A percentile compares a stretch with the other conserved stretches of the same genome.
Evolutionary conservation across 2,888 invertebrate genomes (phyloP).

Genomic region (Torymus tubicola): DNA sequence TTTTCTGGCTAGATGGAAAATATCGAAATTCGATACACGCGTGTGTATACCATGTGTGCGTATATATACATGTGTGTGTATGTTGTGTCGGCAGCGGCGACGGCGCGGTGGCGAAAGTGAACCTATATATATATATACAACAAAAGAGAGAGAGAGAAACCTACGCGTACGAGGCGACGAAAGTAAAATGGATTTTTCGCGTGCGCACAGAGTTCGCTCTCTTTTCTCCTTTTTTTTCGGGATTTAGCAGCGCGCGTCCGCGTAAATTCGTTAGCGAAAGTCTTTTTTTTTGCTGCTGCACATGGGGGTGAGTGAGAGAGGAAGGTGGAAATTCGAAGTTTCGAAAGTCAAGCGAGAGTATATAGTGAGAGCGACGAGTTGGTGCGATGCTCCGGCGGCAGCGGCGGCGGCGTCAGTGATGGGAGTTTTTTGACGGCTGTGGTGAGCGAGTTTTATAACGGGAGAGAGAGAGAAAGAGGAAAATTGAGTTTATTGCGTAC

Average conservation of each 20-base stretch:
- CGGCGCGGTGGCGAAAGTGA: slow-evolving; percentile 13
- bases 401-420: no score
- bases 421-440: no score
- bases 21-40: slow-evolving; percentile 51
- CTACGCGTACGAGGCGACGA: neutral
- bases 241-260: neutral
- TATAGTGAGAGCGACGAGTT: no score
- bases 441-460: no score
- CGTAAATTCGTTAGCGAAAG: slow-evolving; percentile 18
- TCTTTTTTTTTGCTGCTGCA: neutral
- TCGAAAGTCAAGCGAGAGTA: no score
- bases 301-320: no score
- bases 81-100: no score
- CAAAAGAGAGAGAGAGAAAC: neutral
- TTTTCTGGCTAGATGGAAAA: slow-evolving; percentile 34
- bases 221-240: neutral
- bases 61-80: neutral
- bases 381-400: no score
- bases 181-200: slow-evolving; percentile 43
- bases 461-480: no score
- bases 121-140: neutral
- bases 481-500: no score
- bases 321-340: no score
- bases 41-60: neutral
- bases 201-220: neutral